Evolutionary conservation across 2,888 invertebrate genomes (phyloP).

Genomic region (Spicauda simplicius): DNA sequence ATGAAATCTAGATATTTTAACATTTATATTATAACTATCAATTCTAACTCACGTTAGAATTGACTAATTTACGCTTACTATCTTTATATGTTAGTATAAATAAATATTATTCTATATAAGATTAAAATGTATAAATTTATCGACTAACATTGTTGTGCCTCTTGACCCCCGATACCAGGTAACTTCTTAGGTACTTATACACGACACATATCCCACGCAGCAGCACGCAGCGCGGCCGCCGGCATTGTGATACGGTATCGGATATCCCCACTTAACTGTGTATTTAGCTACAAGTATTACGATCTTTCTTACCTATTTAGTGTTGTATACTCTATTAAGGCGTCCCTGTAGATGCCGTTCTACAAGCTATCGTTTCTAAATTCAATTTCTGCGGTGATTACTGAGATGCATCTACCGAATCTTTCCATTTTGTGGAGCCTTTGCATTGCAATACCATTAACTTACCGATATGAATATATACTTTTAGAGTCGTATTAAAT

Average conservation of each 20-base stretch:
- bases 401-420: conserved; percentile 38
- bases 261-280: conserved; percentile 58
- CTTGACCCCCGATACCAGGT: conserved; percentile 60
- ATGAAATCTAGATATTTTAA: conserved; percentile 36
- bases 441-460: background rate
- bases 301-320: conserved; percentile 52
- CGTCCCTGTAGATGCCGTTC: conserved; percentile 15
- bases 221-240: background rate
- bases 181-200: conserved; percentile 35
- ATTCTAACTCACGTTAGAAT: conserved; percentile 64
- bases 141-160: conserved; percentile 74
- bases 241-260: conserved; percentile 56
- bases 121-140: conserved; percentile 64
- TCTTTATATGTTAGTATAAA: conserved; percentile 77
- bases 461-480: background rate
- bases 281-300: conserved; percentile 52
- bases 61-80: conserved; percentile 81
- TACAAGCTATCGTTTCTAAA: conserved; percentile 49
- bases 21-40: conserved; percentile 43
- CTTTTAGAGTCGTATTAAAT: conserved; percentile 2
- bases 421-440: conserved; percentile 16
- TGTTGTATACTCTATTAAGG: conserved; percentile 48
- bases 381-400: conserved; percentile 60
- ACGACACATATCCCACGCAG: conserved; percentile 40
- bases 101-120: conserved; percentile 72